phyloP scores from a whole-genome alignment of 2,888 invertebrate genomes.

The Scrobipalpa costella region DNA sequence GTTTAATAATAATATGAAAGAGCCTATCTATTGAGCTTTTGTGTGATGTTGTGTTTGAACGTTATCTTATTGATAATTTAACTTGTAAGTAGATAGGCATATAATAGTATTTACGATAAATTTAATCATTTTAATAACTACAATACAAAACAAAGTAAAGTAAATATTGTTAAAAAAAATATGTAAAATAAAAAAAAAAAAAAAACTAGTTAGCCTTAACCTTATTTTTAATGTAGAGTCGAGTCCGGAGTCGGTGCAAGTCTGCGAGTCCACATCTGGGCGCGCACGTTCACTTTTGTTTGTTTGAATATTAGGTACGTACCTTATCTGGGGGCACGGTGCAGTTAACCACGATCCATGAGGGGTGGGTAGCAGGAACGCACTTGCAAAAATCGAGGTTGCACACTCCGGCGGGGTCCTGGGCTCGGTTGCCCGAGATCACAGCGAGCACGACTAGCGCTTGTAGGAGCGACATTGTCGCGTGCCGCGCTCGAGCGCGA shows the following conservation, averaged over 20 bases:
- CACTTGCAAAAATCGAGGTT: slow-evolving; percentile 80
- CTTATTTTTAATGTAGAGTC: slow-evolving; percentile 10
- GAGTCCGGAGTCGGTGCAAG: neutral
- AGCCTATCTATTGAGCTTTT: neutral
- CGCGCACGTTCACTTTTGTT: slow-evolving; percentile 51
- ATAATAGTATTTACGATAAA: no score
- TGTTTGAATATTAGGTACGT: slow-evolving; percentile 43
- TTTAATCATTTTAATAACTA: no score
- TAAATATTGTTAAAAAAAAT: neutral
- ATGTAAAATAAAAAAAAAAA: neutral
- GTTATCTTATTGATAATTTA: neutral
- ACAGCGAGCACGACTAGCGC: slow-evolving; percentile 76
- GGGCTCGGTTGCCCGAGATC: slow-evolving; percentile 51
- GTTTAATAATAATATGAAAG: slow-evolving; percentile 4
- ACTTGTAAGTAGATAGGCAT: neutral
- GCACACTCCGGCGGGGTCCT: slow-evolving; percentile 70
- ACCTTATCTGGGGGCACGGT: slow-evolving; percentile 82
- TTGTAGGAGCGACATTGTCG: slow-evolving; percentile 38
- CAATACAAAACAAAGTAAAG: neutral
- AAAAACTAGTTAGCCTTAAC: neutral
- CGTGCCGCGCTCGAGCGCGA: slow-evolving; percentile 69
- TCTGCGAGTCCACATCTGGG: slow-evolving; percentile 39
- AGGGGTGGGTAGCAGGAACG: slow-evolving; percentile 75
- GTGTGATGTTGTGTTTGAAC: neutral
- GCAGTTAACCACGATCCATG: slow-evolving; percentile 84